Percentiles rank a stretch among this genome's conserved stretches.
Conservation (phyloP, 1,140 invertebrate genomes). For the Meloidogyne exigua region DNA sequence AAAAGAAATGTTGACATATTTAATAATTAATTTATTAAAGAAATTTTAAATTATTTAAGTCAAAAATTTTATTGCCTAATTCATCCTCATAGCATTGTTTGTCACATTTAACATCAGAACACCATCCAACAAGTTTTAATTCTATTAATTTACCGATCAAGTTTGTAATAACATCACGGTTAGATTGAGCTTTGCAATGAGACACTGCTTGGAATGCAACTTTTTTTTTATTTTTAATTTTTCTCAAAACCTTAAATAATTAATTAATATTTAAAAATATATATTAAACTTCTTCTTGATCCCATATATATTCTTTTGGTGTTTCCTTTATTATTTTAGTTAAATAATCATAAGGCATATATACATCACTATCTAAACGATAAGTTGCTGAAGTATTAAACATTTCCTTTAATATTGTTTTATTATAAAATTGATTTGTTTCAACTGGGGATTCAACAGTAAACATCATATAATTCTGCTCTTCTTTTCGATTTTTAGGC, state of each 20-base stretch:
- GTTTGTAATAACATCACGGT: not conserved
- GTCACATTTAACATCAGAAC: not conserved
- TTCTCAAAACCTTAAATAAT: not conserved
- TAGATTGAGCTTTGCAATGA: conserved; percentile 1
- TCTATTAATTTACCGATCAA: not conserved
- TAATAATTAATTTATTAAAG: no score
- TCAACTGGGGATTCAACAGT: conserved; percentile 7
- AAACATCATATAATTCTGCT: conserved; percentile 13
- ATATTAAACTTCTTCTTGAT: not conserved
- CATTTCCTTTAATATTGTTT: not conserved
- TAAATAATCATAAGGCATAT: conserved; percentile 6
- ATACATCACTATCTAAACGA: conserved; percentile 10
- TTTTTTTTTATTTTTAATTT: not conserved
- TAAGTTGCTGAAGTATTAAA: conserved; percentile 16
- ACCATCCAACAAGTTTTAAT: not conserved
- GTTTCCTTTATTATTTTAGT: not conserved
- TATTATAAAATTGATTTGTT: not conserved
- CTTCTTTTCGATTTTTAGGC: not conserved
- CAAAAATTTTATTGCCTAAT: not conserved
- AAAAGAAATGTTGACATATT: conserved; percentile 70
- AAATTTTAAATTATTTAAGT: no score
- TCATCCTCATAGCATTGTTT: not conserved
- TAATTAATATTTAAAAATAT: not conserved
- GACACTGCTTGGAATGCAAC: conserved; percentile 13
- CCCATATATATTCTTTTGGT: not conserved